These are phyloP conservation scores for Indicator maculatus DNA, from an alignment of 2,113 vertebrate species.

Conservation along the genomic window DNA sequence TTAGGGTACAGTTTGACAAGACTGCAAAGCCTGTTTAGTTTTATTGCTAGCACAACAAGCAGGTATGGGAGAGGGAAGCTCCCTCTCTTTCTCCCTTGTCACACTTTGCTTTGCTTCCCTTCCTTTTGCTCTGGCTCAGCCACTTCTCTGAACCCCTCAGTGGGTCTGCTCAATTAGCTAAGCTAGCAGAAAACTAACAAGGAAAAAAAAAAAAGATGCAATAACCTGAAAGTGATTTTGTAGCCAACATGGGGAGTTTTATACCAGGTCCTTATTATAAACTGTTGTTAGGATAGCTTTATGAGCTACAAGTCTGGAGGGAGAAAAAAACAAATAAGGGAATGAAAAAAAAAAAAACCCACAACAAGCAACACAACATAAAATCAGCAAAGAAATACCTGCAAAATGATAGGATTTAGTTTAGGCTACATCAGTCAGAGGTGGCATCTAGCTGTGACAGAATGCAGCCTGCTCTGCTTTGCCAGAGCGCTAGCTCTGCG, in stretches of 20 bases:
- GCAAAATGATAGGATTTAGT: background rate
- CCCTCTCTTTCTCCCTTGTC: background rate
- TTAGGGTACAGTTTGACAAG: background rate
- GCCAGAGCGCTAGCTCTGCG: background rate
- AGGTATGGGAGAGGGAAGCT: background rate
- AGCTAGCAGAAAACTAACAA: constrained; percentile 23
- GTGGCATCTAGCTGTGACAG: background rate
- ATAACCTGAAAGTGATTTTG: constrained; percentile 8
- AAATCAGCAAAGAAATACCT: background rate
- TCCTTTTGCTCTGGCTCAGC: background rate
- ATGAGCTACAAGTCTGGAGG: background rate
- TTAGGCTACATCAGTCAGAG: background rate
- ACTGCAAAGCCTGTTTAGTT: background rate
- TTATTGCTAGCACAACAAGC: background rate
- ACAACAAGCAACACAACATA: too few species aligned
- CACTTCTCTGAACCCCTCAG: background rate
- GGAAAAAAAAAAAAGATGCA: background rate
- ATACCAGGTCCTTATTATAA: background rate
- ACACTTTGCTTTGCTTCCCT: background rate
- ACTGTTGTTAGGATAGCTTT: background rate
- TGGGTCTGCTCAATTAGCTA: background rate
- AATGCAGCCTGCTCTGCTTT: background rate
- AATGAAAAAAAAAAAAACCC: background rate
- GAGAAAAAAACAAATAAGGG: background rate
- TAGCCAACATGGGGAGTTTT: background rate